Conservation (phyloP, 1,140 invertebrate species). For the Cheumatopsyche charites region DNA sequence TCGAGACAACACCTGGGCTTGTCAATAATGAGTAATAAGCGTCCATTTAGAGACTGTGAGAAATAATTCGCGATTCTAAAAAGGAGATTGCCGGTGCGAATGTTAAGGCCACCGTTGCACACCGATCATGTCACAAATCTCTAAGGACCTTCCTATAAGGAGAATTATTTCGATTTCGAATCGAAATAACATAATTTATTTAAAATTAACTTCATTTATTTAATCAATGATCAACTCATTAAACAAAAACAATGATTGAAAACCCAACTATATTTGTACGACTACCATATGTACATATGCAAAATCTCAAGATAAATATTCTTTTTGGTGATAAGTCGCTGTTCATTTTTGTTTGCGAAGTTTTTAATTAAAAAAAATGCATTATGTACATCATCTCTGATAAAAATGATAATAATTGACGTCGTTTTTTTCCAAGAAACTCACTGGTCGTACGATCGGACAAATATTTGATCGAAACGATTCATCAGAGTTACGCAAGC, state of each 20-base stretch:
- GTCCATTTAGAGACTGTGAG: conserved; percentile 29
- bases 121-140: neutral
- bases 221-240: no score
- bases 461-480: conserved; percentile 16
- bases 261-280: no score
- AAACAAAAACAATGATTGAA: no score
- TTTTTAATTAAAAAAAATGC: no score
- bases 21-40: conserved; percentile 12
- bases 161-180: no score
- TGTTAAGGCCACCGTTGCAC: conserved; percentile 30
- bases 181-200: no score
- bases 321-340: no score
- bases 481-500: conserved; percentile 3
- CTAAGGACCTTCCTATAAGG: no score
- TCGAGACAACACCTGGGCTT: conserved; percentile 30
- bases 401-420: conserved; percentile 17
- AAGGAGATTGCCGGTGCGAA: conserved; percentile 22
- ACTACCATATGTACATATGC: no score
- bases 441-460: neutral
- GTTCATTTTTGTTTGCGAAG: no score
- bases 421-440: conserved; percentile 1
- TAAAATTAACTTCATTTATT: no score
- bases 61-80: conserved; percentile 9
- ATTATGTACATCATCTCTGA: neutral
- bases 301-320: no score